Evolutionary conservation across 2,113 vertebrate species (phyloP).

Genomic region (Saccopteryx leptura): DNA sequence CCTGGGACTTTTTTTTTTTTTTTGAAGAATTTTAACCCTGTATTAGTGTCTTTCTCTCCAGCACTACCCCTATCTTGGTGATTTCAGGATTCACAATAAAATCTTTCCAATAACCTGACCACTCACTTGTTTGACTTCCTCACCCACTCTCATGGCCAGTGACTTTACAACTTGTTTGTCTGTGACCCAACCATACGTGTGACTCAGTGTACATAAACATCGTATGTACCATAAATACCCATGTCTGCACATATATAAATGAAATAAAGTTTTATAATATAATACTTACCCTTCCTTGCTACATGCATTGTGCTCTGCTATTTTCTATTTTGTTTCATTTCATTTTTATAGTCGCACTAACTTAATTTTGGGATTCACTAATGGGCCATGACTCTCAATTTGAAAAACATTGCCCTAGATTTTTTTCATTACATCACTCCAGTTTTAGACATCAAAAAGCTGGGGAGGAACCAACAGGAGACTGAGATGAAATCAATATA

Average conservation of each 20-base stretch:
- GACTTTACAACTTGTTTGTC: neutral
- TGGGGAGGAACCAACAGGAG: neutral
- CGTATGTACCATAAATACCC: neutral
- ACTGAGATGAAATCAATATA: neutral
- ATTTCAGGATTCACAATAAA: neutral
- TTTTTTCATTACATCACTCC: neutral
- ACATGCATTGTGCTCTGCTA: neutral
- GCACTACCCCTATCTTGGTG: neutral
- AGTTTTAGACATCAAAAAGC: neutral
- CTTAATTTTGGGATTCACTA: conserved; percentile 28
- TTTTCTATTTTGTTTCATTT: neutral
- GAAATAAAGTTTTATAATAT: neutral
- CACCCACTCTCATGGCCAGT: neutral
- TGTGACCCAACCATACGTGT: neutral
- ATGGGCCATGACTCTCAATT: neutral
- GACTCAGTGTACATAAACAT: neutral
- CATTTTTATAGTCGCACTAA: neutral
- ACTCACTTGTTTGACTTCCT: neutral
- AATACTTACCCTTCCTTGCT: conserved; percentile 21
- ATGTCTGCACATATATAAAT: neutral
- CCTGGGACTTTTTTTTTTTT: neutral
- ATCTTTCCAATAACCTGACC: neutral
- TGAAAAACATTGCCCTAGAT: conserved; percentile 8
- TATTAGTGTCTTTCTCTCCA: conserved; percentile 10
- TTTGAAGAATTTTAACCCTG: neutral